A percentile compares a stretch with the other conserved stretches of the same genome.
Evolutionary conservation across 2,113 vertebrate genomes (phyloP).

Genomic region (Gopherus evgoodei): DNA sequence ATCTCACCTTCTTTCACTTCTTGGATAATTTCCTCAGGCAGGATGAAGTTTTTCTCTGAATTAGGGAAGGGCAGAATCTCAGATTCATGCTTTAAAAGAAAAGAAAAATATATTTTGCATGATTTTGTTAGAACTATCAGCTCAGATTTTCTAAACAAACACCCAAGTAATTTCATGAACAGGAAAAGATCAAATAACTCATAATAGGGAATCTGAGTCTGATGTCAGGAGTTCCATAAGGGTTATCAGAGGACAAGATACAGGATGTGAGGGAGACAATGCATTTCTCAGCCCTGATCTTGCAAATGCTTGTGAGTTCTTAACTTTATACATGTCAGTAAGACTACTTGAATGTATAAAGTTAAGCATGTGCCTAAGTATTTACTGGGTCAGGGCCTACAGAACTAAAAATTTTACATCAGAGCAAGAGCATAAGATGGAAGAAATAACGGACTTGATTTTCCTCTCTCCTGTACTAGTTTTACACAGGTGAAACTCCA

Average conservation of each 20-base stretch:
- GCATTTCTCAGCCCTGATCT: neutral
- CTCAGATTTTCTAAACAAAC: neutral
- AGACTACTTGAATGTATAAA: neutral
- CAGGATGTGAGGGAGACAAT: neutral
- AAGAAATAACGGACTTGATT: neutral
- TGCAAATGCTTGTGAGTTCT: neutral
- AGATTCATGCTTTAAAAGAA: constrained; percentile 89
- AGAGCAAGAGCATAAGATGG: neutral
- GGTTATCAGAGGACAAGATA: neutral
- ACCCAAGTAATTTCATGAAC: neutral
- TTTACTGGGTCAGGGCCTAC: neutral
- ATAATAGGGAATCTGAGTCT: neutral
- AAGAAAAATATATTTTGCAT: constrained; percentile 17
- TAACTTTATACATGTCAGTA: neutral
- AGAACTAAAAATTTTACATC: accelerated
- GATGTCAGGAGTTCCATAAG: neutral
- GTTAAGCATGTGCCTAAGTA: accelerated
- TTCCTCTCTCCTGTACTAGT: neutral
- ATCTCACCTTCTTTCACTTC: constrained; percentile 96
- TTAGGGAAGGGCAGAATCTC: constrained; percentile 98
- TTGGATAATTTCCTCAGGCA: constrained; percentile 97
- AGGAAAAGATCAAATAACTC: neutral
- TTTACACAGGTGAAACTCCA: neutral
- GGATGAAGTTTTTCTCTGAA: constrained; percentile 93
- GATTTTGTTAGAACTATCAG: neutral